Evolutionary conservation across 1,140 invertebrate genomes (phyloP).

Genomic region (Myzus persicae): DNA sequence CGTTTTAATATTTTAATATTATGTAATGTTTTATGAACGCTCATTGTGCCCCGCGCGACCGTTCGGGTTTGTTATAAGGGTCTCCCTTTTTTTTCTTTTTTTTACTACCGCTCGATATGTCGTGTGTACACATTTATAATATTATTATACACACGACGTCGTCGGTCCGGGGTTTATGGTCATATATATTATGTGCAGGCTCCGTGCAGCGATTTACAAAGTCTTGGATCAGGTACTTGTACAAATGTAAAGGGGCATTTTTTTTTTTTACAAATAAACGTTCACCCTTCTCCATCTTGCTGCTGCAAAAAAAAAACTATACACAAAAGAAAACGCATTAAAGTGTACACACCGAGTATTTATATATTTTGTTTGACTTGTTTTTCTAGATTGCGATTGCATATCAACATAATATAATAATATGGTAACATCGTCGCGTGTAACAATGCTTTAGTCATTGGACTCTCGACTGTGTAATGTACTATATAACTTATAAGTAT

Average conservation of each 20-base stretch:
- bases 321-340: neutral
- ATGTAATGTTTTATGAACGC: constrained; percentile 1
- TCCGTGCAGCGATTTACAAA: neutral
- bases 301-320: neutral
- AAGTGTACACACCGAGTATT: neutral
- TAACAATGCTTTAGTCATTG: neutral
- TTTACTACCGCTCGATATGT: neutral
- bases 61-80: neutral
- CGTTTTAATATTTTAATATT: neutral
- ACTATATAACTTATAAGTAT: neutral
- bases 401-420: neutral
- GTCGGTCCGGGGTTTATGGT: neutral
- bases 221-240: constrained; percentile 1
- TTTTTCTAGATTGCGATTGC: neutral
- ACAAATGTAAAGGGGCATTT: neutral
- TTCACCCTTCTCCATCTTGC: neutral
- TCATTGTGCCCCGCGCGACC: neutral
- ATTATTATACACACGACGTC: neutral
- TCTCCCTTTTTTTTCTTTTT: neutral
- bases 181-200: neutral
- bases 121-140: neutral
- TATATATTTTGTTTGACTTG: neutral
- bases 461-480: neutral
- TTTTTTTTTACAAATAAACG: neutral
- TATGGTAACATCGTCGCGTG: neutral